These are phyloP conservation scores for Aspidiotus destructor DNA, from an alignment of 2,888 invertebrate genomes.

Conservation along the genomic window DNA sequence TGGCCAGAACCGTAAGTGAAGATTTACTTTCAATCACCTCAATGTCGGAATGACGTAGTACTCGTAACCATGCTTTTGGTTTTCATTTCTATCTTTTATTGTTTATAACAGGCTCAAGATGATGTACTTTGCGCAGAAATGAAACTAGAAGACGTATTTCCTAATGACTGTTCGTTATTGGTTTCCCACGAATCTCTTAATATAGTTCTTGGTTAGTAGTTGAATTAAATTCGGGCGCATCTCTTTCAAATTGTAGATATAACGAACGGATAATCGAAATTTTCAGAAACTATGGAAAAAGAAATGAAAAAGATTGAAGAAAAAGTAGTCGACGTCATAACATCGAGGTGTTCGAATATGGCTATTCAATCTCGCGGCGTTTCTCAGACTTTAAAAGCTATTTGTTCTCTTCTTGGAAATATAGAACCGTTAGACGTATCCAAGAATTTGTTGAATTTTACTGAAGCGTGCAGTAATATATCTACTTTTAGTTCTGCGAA, in stretches of 20 bases:
- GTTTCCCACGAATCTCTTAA: constrained; percentile 73
- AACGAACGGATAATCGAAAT: neutral
- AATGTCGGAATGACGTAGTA: neutral
- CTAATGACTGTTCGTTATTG: constrained; percentile 61
- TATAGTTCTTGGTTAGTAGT: constrained; percentile 64
- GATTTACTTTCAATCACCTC: neutral
- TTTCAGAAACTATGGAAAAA: constrained; percentile 64
- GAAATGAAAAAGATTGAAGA: constrained; percentile 68
- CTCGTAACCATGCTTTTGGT: constrained; percentile 15
- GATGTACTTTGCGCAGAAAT: constrained; percentile 67
- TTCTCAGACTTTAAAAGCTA: constrained; percentile 83
- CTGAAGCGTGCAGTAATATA: constrained; percentile 35
- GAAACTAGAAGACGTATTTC: constrained; percentile 66
- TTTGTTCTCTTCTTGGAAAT: constrained; percentile 77
- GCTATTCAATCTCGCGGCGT: constrained; percentile 58
- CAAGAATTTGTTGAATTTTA: constrained; percentile 53
- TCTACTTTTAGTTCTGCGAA: constrained; percentile 31
- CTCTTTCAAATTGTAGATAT: neutral
- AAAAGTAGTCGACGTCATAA: constrained; percentile 49
- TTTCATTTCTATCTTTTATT: constrained; percentile 16
- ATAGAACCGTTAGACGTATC: constrained; percentile 82
- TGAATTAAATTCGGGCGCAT: constrained; percentile 3
- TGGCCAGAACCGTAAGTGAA: constrained; percentile 60
- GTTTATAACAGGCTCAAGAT: constrained; percentile 52
- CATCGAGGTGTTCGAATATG: constrained; percentile 37